Base-by-base conservation (phyloP, 1,140 invertebrate genomes). In the Rhopalosiphum padi region DNA sequence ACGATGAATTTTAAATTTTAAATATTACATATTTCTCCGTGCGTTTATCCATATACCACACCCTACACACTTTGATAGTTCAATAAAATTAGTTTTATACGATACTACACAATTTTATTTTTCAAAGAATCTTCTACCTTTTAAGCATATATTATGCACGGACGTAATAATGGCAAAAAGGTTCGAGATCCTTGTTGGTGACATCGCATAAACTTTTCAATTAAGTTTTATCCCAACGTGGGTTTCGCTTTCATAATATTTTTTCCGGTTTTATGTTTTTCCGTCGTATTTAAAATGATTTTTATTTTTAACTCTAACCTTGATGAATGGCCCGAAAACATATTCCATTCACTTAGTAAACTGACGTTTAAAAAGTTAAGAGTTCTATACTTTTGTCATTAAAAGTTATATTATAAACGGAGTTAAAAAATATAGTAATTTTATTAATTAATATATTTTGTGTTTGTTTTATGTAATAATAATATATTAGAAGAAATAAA, bases 141-240 rank as follows among this genome's bases (percentile, higher is more conserved):
- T 88, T 48, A 48, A 53, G 87, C 48, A 53, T 53, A 89, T 89
- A 55, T 89, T 89, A 89, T 89, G 48, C 48, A 89, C 48, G 23
- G 22, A 55, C 11, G 23, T 37, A 25, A 41, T 89, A 89, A 89
- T 35, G 51, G 48, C 3, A 35, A 55, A 53, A 55, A 55, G 21
- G 88, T 37, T 55, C 35, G 48, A 89, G 6, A 86, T 37, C 48
- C 22, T 53, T 25, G 51, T 89, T 55, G 51, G 35, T 35, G 88
- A 89, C 88, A 25, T 89, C 9, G 35, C 11, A 41, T 55, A 55
- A 25, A 89, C 51, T 55, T 89, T 89, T 89, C 48, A 89, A 89
- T 89, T 89, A 55, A 89, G 51, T 89, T 89, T 89, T 11, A 23
- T 55, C 9, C 35, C 22, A 2, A 15, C 46, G 48, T 89, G 8